Percentiles rank a stretch among this genome's conserved stretches.
These are phyloP conservation scores for Myiozetetes cayanensis DNA, from an alignment of 2,113 vertebrate genomes.

Conservation along the genomic window DNA sequence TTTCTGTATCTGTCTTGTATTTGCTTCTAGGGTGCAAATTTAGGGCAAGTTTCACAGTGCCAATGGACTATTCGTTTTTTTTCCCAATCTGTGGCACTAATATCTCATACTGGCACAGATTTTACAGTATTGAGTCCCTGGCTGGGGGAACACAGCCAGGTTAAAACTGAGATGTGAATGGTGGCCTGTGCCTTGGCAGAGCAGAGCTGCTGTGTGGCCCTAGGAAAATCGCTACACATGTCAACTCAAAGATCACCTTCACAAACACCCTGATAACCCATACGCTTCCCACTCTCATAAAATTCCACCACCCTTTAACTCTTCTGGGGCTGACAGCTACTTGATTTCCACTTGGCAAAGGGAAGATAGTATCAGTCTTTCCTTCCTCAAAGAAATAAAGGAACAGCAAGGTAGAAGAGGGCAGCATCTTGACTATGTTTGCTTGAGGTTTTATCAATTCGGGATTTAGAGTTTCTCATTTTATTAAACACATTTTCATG, in stretches of 20 bases:
- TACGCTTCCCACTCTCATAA: neutral
- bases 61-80: neutral
- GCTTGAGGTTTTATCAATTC: neutral
- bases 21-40: neutral
- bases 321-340: neutral
- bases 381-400: neutral
- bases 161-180: neutral
- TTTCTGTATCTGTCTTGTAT: neutral
- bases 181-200: neutral
- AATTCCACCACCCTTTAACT: neutral
- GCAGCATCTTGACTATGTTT: neutral
- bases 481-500: neutral
- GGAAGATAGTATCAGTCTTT: neutral
- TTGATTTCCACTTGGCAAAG: neutral
- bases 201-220: neutral
- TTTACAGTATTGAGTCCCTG: neutral
- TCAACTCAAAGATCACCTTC: neutral
- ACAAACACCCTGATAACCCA: neutral
- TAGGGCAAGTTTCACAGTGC: neutral
- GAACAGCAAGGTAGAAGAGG: neutral
- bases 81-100: neutral
- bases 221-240: accelerated
- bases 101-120: neutral
- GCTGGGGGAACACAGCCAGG: neutral
- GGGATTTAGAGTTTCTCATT: neutral